Base-by-base conservation (phyloP, 1,140 invertebrate species). In the Battus philenor region DNA sequence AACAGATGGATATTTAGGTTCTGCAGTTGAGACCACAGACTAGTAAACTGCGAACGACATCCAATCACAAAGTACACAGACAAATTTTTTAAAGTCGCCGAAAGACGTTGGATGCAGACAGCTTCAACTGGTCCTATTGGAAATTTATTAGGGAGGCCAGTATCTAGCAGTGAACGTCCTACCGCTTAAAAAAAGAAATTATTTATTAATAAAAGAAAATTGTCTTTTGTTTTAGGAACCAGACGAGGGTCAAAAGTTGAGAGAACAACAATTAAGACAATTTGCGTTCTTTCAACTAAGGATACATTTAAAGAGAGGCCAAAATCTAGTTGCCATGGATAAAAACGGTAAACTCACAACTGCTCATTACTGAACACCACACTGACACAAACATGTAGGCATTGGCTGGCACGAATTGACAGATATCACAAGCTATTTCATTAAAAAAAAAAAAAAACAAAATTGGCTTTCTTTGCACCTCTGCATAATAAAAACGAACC, bases 251-350 rank as follows among this genome's bases (percentile, higher is more conserved):
- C 84, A 87, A 15, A 88, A 89, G 56, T 79, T 88, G 29, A 87
- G 92, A 53, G 93, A 95, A 81, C 87, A 91, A 33, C 89, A 91
- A 20, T 80, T 95, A 47, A 87, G 93, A 50, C 92, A 94, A 76
- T 91, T 95, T 88, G 91, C 95, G 27, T 98, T 97, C 86, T 98
- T 95, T 86, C 92, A 96, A 75, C 88, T 98, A 27, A 92, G 95
- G 51, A 89, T 98, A 53, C 93, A 96, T 83, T 90, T 98, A 43
- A 92, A 93, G 65, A 90, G 93, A 70, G 97, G 96, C 27, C 90
- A 91, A 68, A 95, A 97, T 80, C 88, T 98, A 61, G 91, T 97
- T 12, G 95, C 97, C 13, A 95, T 95, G 90, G 97, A 98, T 82
- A 95, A 97, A 82, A 96, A 95, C 86, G 97, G 97, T 97, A 87